A percentile compares a stretch with the other conserved stretches of the same genome.
phyloP scores from a whole-genome alignment of 2,797 vertebrate species.

The Apodemus agrarius region DNA sequence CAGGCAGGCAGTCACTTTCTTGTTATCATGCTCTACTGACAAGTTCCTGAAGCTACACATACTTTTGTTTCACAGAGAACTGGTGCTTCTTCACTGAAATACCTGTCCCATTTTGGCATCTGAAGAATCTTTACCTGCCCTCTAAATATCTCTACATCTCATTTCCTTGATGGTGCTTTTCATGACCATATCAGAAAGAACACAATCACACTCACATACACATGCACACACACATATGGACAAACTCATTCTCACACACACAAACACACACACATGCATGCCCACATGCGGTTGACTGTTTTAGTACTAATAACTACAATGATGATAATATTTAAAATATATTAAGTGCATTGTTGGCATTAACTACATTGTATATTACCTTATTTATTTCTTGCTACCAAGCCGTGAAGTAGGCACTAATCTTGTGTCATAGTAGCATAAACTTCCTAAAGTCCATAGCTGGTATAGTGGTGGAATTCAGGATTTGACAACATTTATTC shows the following conservation, averaged over 20 bases:
- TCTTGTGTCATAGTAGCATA: neutral
- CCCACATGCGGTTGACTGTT: neutral
- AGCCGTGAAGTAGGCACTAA: conserved; percentile 27
- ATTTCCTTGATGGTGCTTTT: neutral
- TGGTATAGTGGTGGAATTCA: neutral
- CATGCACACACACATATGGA: neutral
- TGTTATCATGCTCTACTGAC: neutral
- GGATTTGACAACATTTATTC: neutral
- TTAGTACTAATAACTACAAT: conserved; percentile 4
- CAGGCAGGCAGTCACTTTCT: neutral
- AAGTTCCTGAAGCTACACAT: neutral
- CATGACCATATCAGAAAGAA: neutral
- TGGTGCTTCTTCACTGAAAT: neutral
- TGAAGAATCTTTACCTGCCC: neutral
- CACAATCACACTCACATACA: neutral
- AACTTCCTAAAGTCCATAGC: neutral
- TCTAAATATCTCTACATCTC: neutral
- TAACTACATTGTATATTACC: conserved; percentile 41
- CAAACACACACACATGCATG: neutral
- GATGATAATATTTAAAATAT: conserved; percentile 28
- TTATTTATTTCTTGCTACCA: conserved; percentile 46
- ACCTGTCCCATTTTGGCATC: neutral
- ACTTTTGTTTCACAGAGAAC: neutral
- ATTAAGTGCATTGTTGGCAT: neutral
- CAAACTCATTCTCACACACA: neutral